These are phyloP conservation scores for Caerostris extrusa DNA, from an alignment of 1,140 invertebrate species.

Conservation along the genomic window DNA sequence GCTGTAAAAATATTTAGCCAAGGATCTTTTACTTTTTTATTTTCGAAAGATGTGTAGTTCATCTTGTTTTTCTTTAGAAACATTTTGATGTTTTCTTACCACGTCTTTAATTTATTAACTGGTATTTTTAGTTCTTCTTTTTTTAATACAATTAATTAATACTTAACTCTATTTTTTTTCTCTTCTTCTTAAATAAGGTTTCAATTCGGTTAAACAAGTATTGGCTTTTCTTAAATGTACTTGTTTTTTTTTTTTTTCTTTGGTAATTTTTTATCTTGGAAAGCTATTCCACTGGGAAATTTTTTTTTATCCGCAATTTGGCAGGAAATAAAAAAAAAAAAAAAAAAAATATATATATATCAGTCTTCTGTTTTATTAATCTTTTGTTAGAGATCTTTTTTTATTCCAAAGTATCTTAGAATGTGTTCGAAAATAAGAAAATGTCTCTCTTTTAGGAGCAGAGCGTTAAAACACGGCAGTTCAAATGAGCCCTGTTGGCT, in stretches of 20 bases:
- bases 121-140: neutral
- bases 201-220: neutral
- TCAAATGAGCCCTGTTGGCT: constrained; percentile 29
- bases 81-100: neutral
- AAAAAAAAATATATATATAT: no score
- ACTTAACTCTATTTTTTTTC: neutral
- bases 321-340: constrained; percentile 5
- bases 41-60: neutral
- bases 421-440: constrained; percentile 56
- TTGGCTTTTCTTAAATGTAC: neutral
- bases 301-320: neutral
- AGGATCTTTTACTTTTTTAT: neutral
- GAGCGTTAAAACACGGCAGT: constrained; percentile 5
- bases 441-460: constrained; percentile 16
- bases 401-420: constrained; percentile 1
- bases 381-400: constrained; percentile 41
- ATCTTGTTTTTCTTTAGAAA: neutral
- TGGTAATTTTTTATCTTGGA: neutral
- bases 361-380: neutral
- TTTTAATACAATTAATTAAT: neutral
- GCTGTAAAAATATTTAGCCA: neutral
- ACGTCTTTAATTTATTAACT: neutral
- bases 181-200: neutral
- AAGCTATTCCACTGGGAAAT: neutral
- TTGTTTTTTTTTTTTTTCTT: neutral